Evolutionary conservation across 2,888 invertebrate species (phyloP), one percentile per base, ranked within the genome.

Genomic region (Cenopis cana): DNA sequence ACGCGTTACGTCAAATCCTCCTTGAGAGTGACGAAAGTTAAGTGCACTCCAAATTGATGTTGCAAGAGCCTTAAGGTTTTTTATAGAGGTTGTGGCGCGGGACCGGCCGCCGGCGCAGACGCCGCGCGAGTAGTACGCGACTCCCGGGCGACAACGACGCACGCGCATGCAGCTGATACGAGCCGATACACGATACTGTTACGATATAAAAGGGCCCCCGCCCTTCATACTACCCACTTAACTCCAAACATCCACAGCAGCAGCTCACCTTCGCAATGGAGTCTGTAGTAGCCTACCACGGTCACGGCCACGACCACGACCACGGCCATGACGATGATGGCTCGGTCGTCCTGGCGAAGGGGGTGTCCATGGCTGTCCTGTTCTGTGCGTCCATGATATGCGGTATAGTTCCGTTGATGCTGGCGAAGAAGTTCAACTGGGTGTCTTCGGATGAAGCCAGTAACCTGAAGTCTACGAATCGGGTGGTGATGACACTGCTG

Each of bases 361-460:
- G 95, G 20, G 95, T 97, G 5, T 95, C 98, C 1, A 97, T 98
- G 96, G 90, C 94, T 54, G 95, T 96, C 33, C 94, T 98, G 17
- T 96, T 97, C 81, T 85, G 94, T 69, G 95, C 96, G 20, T 97
- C 98, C 54, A 95, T 97, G 82, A 82, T 96, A 18, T 95, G 97
- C 79, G 98, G 98, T 56, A 89, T 96, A 9, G 82, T 96, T 33
- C 98, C 98, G 0, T 93, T 97, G 75, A 89, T 96, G 78, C 86
- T 98, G 71, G 95, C 96, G 50, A 95, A 90, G 78, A 95, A 94
- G 85, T 94, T 96, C 76, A 94, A 95, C 46, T 95, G 96, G 95
- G 84, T 94, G 65, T 82, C 91, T 0, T 81, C 88, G 1, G 89
- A 90, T 12, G 91, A 94, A 20, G 92, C 94, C 0, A 91, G 92